Percentiles rank a stretch among this genome's conserved stretches.
Conservation (phyloP, 2,797 vertebrate species). For the Sebastes iracundus region DNA sequence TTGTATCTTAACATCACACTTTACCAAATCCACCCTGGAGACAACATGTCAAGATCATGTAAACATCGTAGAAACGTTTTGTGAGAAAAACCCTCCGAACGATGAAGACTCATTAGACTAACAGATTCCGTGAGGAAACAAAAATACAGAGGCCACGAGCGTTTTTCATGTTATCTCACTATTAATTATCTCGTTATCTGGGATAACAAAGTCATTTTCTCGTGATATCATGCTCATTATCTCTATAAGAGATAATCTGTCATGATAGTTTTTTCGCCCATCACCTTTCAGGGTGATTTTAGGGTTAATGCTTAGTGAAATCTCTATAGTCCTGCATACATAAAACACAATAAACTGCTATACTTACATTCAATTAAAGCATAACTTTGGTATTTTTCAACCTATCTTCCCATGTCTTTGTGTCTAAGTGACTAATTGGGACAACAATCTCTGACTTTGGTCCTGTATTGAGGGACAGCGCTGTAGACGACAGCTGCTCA, state of each 20-base stretch:
- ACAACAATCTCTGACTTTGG: no score
- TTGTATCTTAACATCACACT: neutral
- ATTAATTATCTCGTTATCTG: neutral
- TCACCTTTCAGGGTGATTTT: neutral
- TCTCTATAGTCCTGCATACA: neutral
- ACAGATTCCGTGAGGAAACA: neutral
- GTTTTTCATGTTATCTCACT: neutral
- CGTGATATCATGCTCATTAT: neutral
- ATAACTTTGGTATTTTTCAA: no score
- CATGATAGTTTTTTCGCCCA: neutral
- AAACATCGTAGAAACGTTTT: rapidly evolving
- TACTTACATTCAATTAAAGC: no score
- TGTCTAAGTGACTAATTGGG: no score
- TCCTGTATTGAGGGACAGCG: no score
- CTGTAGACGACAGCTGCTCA: no score
- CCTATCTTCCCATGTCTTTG: no score
- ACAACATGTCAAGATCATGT: neutral
- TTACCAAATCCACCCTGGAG: neutral
- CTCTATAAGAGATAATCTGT: neutral
- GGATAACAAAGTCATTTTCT: neutral
- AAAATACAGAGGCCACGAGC: neutral
- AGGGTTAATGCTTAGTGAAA: neutral
- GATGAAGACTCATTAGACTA: no score
- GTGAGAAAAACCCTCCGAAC: no score
- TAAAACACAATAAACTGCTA: neutral